phyloP scores from a whole-genome alignment of 2,888 invertebrate species.

The Athrips mouffetella region DNA sequence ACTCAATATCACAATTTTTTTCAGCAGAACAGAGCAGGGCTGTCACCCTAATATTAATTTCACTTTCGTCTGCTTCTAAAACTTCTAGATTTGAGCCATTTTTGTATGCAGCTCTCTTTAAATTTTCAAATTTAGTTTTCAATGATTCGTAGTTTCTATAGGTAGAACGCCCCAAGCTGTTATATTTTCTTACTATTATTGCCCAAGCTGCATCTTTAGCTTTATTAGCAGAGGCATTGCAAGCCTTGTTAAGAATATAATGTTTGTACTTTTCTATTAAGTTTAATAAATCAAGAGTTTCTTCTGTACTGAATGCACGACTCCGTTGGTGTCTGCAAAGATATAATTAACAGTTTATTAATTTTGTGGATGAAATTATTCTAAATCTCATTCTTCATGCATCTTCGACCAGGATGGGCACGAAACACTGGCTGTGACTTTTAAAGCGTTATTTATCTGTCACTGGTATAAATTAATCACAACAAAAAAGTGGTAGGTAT shows the following conservation, averaged over 20 bases:
- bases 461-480: too few species aligned
- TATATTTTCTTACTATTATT: conserved; percentile 52
- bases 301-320: conserved; percentile 51
- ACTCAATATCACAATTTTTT: not conserved
- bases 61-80: too few species aligned
- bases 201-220: conserved; percentile 58
- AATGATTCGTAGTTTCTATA: conserved; percentile 47
- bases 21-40: too few species aligned
- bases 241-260: conserved; percentile 53
- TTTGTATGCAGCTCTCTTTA: conserved; percentile 51
- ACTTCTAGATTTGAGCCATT: too few species aligned
- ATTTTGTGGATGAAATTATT: too few species aligned
- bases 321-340: conserved; percentile 45
- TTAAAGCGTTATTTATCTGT: too few species aligned
- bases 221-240: conserved; percentile 39
- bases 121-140: conserved; percentile 60
- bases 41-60: too few species aligned
- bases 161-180: conserved; percentile 42
- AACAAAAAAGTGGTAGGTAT: too few species aligned
- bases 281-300: conserved; percentile 39
- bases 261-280: conserved; percentile 53
- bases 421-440: too few species aligned
- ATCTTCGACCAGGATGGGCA: too few species aligned
- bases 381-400: too few species aligned
- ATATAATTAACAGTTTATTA: too few species aligned